Base-by-base conservation (phyloP, 2,797 vertebrate genomes). In the Spinibarbus caldwelli region DNA sequence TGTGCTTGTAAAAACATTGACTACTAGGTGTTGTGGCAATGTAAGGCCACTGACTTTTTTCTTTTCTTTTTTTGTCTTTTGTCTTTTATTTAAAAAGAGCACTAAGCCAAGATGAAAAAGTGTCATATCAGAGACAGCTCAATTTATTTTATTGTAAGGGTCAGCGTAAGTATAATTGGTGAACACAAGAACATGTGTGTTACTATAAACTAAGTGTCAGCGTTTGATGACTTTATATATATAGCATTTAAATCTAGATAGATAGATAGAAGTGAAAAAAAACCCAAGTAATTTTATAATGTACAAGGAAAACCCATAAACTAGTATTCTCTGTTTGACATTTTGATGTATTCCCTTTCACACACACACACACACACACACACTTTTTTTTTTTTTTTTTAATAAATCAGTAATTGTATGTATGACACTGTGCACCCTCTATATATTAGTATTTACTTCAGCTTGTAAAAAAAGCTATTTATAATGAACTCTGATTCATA, bases 1-100 rank as follows among this genome's bases (percentile, higher is more conserved):
- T 94, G 92, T 95, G 88, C 94, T 96, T 94, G 94, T 95, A 91
- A 95, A 96, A 96, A 96, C 95, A 96, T 94, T 92, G 93, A 92
- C 95, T 95, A 95, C 94, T 93, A 95, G 95, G 96, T 96, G 95
- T 96, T 94, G 92, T 91, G 91, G 91, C 93, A 93, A 92, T 94
- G 95, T 94, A 95, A 96, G 94, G 94, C 95, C 95, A 94, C 93
- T 88, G 89, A 92, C 82, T 84, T 23, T 67, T 38, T 36, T 31
- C 88, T 89, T 86, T 82, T 91, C 71, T 87, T 87, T 83, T 49
- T 80, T 76, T 76, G 7, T 89, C 91, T 82, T 87, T 54, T 83
- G 67, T 91, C 91, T 93, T 86, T 92, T 91, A 91, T 93, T 92
- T 90, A 79, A 89, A 93, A 80, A 95, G 95, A 54, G 76, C 80